Conservation (phyloP, 2,113 vertebrate species). For the Platichthys flesus region DNA sequence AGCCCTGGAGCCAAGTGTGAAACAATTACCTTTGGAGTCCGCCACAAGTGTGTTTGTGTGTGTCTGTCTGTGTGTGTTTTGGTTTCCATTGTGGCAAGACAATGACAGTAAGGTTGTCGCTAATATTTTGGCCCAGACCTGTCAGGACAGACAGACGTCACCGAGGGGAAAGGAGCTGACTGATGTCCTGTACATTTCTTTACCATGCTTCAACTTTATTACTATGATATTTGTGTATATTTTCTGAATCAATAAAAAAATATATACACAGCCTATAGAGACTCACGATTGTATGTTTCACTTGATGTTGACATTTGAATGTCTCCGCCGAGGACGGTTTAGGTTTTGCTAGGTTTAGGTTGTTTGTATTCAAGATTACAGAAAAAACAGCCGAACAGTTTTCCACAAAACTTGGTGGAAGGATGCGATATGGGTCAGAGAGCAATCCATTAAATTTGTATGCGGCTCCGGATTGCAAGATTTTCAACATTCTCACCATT, state of each 20-base stretch:
- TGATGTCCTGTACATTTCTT: conserved; percentile 80
- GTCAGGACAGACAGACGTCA: conserved; percentile 49
- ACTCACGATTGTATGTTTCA: conserved; percentile 1
- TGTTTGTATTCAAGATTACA: too few species aligned
- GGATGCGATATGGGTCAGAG: too few species aligned
- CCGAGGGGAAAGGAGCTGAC: conserved; percentile 23
- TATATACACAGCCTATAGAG: conserved; percentile 66
- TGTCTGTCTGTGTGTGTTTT: conserved; percentile 7
- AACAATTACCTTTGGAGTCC: conserved; percentile 51
- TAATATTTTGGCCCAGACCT: conserved; percentile 37
- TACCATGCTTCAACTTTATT: conserved; percentile 77
- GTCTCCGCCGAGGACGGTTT: too few species aligned
- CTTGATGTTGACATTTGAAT: not conserved
- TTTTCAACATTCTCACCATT: too few species aligned
- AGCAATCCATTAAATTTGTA: too few species aligned
- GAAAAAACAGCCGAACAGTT: too few species aligned
- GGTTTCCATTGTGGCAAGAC: conserved; percentile 37
- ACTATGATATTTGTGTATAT: conserved; percentile 82
- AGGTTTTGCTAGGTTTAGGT: too few species aligned
- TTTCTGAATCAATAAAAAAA: conserved; percentile 81
- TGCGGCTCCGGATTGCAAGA: too few species aligned
- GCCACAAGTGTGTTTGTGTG: conserved; percentile 8
- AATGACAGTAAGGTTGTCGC: conserved; percentile 55
- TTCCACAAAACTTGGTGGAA: too few species aligned
- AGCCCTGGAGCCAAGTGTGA: conserved; percentile 10